Base-by-base conservation (phyloP, 2,113 vertebrate genomes). In the Pelecanus crispus region DNA sequence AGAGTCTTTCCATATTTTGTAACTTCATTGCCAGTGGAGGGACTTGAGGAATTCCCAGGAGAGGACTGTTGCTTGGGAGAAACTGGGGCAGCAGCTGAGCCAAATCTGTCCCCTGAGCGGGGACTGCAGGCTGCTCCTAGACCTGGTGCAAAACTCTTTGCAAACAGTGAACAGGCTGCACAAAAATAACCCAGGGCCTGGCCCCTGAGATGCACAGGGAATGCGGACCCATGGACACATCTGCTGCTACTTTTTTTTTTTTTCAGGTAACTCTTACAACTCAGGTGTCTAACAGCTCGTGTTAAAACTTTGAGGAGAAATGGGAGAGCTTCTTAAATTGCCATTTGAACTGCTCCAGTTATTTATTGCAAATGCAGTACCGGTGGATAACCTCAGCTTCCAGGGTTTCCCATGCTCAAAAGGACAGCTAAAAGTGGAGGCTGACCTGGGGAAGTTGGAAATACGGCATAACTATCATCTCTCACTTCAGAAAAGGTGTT, bases 221-320 rank as follows among this genome's bases (percentile, higher is more conserved):
- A 47, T 14, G 66, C 1, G 5, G 65, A 59, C 8, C 6, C n/a
- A 20, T 2, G 11, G 49, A 20, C 70, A 29, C 13, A 8, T 11
- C 20, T 38, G 29, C 52, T 66, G 65, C 45, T 66, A 8, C 2
- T 0, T 73, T 53, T 73, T 59, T 66, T 0, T 73, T 53, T 73
- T 59, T 66, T 67, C 25, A 34, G 47, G 32, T 67, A 42, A 31
- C 17, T 59, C 58, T 22, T 72, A 44, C 17, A 32, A 16, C 25
- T 66, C 4, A 2, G 18, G 6, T 15, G 40, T 20, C 32, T 44
- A 10, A 47, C 1, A 8, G 40, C 53, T 61, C 1, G 0, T 32
- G 52, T 59, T 47, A 52, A 71, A 59, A 19, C 40, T 71, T 59
- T 11, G 14, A 32, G 42, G 38, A 83, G 34, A 58, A 71, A 59